A percentile compares a stretch with the other conserved stretches of the same genome.
Conservation (phyloP, 2,888 invertebrate species). For the Tetanocera ferruginea region DNA sequence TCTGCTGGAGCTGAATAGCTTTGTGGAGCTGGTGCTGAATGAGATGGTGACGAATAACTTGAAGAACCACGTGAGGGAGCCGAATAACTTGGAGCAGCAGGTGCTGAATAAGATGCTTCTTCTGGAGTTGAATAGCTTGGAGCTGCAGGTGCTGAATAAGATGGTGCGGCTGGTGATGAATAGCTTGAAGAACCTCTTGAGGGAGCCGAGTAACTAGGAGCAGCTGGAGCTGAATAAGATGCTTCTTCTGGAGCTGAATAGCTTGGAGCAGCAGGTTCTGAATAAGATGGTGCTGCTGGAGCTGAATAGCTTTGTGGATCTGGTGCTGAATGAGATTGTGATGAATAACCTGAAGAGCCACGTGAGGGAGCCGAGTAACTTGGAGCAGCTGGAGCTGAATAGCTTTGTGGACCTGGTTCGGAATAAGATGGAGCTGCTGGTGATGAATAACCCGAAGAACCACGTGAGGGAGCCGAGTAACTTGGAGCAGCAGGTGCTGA, state of each 20-base stretch:
- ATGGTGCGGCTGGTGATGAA: constrained; percentile 5
- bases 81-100: neutral
- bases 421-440: neutral
- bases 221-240: neutral
- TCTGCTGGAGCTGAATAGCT: neutral
- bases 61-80: constrained; percentile 14
- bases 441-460: too few relatives aligned
- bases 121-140: neutral
- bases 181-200: neutral
- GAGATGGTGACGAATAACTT: neutral
- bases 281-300: constrained; percentile 3
- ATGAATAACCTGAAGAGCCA: neutral
- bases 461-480: neutral
- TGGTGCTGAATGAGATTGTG: neutral
- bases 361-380: neutral
- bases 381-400: neutral
- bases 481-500: constrained; percentile 27
- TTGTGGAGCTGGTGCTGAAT: neutral
- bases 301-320: neutral
- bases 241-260: neutral
- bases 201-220: neutral
- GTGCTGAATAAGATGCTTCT: neutral
- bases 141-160: constrained; percentile 1
- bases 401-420: neutral
- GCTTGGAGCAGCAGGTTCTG: neutral